A percentile compares a stretch with the other conserved stretches of the same genome.
phyloP scores from a whole-genome alignment of 92 coral and sea anemone genomes.

The Micromussa lordhowensis region DNA sequence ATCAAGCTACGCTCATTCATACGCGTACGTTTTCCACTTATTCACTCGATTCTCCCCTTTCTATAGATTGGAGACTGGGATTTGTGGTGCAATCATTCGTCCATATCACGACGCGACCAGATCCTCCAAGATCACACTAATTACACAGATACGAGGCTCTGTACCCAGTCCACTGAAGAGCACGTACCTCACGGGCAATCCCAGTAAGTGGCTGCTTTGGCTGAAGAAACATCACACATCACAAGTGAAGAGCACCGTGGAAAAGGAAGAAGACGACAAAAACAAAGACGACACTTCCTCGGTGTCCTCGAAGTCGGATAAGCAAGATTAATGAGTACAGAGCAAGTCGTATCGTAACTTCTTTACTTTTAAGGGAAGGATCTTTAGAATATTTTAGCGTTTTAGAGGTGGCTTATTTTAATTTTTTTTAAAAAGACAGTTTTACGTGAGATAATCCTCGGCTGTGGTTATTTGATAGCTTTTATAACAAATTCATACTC shows the following conservation, averaged over 20 bases:
- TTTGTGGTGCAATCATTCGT: slow-evolving; percentile 81
- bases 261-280: slow-evolving; percentile 20
- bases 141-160: slow-evolving; percentile 87
- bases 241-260: slow-evolving; percentile 35
- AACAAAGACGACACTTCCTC: slow-evolving; percentile 36
- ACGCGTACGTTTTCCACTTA: neutral
- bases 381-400: neutral
- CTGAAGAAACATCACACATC: slow-evolving; percentile 75
- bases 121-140: slow-evolving; percentile 75
- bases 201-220: slow-evolving; percentile 77
- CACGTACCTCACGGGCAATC: slow-evolving; percentile 86
- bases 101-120: slow-evolving; percentile 79
- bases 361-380: neutral
- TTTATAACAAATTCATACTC: neutral
- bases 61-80: slow-evolving; percentile 68
- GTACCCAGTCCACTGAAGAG: slow-evolving; percentile 80
- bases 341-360: neutral
- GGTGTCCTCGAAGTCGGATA: slow-evolving; percentile 11
- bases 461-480: neutral
- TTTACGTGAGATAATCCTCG: neutral
- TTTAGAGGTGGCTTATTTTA: neutral
- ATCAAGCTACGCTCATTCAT: neutral
- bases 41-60: neutral
- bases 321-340: neutral
- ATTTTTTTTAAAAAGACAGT: neutral